Evolutionary conservation across 2,113 vertebrate species (phyloP).

Genomic region (Fulica atra): DNA sequence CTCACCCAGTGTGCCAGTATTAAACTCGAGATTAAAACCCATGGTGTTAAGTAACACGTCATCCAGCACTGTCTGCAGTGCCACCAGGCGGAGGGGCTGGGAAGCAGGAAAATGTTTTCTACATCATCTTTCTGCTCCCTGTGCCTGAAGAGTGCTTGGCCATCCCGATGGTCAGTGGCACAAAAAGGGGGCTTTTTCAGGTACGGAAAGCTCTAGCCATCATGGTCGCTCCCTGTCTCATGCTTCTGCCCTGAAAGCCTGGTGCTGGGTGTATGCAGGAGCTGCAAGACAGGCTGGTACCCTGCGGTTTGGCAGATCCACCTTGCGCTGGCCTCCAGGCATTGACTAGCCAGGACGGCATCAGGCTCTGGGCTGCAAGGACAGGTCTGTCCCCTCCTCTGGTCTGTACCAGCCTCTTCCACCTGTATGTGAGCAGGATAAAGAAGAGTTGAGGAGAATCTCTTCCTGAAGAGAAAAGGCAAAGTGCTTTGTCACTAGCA

Average conservation of each 20-base stretch:
- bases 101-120: not conserved
- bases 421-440: not conserved
- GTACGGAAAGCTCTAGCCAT: not conserved
- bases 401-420: not conserved
- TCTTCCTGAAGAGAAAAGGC: slow-evolving; percentile 29
- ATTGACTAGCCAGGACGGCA: not conserved
- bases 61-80: not conserved
- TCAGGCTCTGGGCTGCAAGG: not conserved
- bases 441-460: not conserved
- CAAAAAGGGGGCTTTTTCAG: not conserved
- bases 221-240: not conserved
- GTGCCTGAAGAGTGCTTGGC: not conserved
- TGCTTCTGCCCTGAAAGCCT: not conserved
- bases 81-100: rapidly evolving
- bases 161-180: not conserved
- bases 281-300: not conserved
- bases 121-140: not conserved
- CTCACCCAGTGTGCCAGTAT: not conserved
- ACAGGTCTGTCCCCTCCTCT: not conserved
- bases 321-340: not conserved
- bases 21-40: not conserved
- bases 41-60: not conserved
- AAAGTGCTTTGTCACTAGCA: slow-evolving; percentile 36
- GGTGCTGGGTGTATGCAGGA: not conserved
- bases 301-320: not conserved